Evolutionary conservation across 2,797 vertebrate species (phyloP), one percentile per base, ranked within the genome.

Genomic region (Ptychobarbus kaznakovi): DNA sequence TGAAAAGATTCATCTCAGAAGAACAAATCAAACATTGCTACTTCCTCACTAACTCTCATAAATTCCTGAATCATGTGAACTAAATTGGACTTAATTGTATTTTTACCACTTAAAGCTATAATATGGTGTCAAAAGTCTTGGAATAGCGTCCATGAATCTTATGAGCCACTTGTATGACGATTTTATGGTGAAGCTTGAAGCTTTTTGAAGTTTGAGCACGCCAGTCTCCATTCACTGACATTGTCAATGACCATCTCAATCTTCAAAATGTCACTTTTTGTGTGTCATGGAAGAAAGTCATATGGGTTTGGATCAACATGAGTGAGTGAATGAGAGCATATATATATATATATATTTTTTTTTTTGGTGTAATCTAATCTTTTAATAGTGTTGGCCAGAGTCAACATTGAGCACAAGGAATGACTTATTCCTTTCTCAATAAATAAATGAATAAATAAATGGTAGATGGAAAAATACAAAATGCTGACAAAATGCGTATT

Each of bases 341-440:
- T 32, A n/a, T n/a, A n/a, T n/a, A n/a, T n/a, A n/a, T n/a, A n/a
- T n/a, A n/a, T n/a, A n/a, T n/a, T 3, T 15, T 44, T 32, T 1
- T 16, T 28, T 44, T 12, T 28, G 11, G 9, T 51, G 63, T 53
- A 63, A 78, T 42, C 76, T 44, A 63, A 78, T 63, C 76, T 38
- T 78, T 78, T 78, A 78, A 78, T 63, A 28, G 22, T 28, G 22
- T 63, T 78, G 76, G 76, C 76, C 56, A 78, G 35, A 78, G 76
- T 28, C 53, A 44, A 18, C 76, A 78, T 0, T 9, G 38, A 44
- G 15, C 20, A 18, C 56, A 78, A 9, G 22, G 22, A 28, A 78
- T 28, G 15, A 28, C 38, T 78, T 63, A 25, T 42, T 16, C 22
- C 20, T 42, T 56, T 70, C 35, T 70, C 35, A 74, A 35, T 82